Conservation (phyloP, 1,140 invertebrate species). For the Vanessa tameamea region DNA sequence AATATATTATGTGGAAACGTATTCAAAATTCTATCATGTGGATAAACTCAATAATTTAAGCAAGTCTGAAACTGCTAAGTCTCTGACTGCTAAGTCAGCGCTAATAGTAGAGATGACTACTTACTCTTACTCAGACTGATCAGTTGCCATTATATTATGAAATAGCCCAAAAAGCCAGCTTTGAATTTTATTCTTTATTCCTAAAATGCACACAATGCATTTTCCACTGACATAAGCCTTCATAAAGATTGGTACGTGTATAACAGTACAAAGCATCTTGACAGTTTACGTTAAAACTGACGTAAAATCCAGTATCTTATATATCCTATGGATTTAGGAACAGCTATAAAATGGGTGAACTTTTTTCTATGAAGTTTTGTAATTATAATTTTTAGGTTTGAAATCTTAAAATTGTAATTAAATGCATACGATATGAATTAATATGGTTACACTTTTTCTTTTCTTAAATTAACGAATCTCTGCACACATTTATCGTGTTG, state of each 20-base stretch:
- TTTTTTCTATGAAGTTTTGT: not conserved
- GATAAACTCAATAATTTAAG: too few relatives aligned
- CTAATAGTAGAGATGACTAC: too few relatives aligned
- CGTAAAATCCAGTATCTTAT: not conserved
- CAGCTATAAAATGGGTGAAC: not conserved
- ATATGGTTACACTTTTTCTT: not conserved
- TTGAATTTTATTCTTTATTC: not conserved
- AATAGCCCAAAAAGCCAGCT: too few relatives aligned
- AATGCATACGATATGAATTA: not conserved
- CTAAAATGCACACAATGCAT: slow-evolving; percentile 5
- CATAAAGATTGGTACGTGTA: not conserved
- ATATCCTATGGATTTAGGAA: not conserved
- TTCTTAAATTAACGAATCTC: too few relatives aligned
- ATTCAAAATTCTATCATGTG: too few relatives aligned
- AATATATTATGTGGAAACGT: too few relatives aligned
- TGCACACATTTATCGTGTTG: too few relatives aligned
- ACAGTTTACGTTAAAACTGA: not conserved
- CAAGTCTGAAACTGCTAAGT: too few relatives aligned
- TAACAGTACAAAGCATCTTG: not conserved
- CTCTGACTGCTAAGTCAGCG: too few relatives aligned
- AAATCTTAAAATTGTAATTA: not conserved
- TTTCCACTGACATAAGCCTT: not conserved
- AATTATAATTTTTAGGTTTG: not conserved
- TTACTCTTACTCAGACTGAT: too few relatives aligned
- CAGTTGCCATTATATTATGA: too few relatives aligned